Evolutionary conservation across 2,888 invertebrate genomes (phyloP), one percentile per base, ranked within the genome.

Genomic region (Orthosia gracilis): DNA sequence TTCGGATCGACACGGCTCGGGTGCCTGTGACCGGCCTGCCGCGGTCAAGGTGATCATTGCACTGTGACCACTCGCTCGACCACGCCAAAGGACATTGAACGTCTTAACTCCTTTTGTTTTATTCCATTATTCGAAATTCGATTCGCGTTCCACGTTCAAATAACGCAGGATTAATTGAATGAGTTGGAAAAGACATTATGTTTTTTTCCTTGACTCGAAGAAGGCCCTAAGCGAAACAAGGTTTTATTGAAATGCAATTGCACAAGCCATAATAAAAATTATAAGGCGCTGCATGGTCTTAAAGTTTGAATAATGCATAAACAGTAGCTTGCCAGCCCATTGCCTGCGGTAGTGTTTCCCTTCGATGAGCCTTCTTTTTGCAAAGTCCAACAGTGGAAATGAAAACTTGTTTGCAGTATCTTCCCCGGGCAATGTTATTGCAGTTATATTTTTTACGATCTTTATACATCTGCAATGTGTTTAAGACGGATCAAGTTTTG

Each of bases 31-130:
- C 92, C 90, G 87, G 81, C 63, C 83, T 58, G 83, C 86, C 70
- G 89, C 93, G 92, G 92, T 92, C 92, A 92, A 92, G 92, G 91
- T 90, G 91, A 85, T 87, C 89, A 87, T 69, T 76, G 84, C 88
- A 89, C 88, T 90, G 91, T 90, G 87, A 90, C 90, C 89, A 81
- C 55, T 84, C 83, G 85, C 82, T 73, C 80, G 63, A 68, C 77
- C 73, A 76, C 80, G 45, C 66, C 76, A 76, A 87, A 82, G 83
- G 80, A 85, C 87, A 73, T 83, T 83, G 85, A 85, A 83, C 83
- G 81, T 74, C 72, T 58, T 61, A 47, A 58, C 68, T 71, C 47
- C 76, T 79, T 81, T 80, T 85, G 74, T 85, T 76, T 73, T 69
- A 68, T 69, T 67, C 54, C 55, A 73, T 70, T 76, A 76, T 79